phyloP scores from a whole-genome alignment of 1,140 invertebrate genomes.

The Calephelis virginiensis region DNA sequence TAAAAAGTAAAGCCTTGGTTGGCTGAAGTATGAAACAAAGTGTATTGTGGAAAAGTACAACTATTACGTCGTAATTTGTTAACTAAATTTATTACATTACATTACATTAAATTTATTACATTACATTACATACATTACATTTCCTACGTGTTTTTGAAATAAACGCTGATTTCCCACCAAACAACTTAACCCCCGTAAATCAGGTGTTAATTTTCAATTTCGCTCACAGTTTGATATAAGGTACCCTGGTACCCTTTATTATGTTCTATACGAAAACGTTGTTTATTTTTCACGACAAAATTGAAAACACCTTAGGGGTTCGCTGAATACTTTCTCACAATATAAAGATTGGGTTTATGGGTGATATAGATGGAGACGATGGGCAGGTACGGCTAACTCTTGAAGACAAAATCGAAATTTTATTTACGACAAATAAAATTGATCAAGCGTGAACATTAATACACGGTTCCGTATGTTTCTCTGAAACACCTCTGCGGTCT shows the following conservation, averaged over 20 bases:
- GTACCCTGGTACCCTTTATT: conserved; percentile 52
- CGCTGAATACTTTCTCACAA: conserved; percentile 59
- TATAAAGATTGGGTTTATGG: conserved; percentile 71
- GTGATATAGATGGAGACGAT: conserved; percentile 49
- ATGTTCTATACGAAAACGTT: conserved; percentile 50
- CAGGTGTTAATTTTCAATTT: conserved; percentile 61
- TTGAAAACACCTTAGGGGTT: conserved; percentile 60
- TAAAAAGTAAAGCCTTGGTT: too few relatives aligned
- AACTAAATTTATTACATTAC: background rate
- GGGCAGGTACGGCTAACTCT: conserved; percentile 47
- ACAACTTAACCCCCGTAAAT: conserved; percentile 21
- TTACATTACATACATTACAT: too few relatives aligned
- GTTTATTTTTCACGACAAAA: conserved; percentile 65
- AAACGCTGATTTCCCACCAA: background rate
- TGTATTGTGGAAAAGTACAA: too few relatives aligned
- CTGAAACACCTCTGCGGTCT: too few relatives aligned
- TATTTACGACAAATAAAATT: conserved; percentile 54
- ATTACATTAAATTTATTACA: too few relatives aligned
- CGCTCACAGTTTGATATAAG: conserved; percentile 48
- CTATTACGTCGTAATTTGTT: too few relatives aligned
- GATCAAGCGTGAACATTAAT: background rate
- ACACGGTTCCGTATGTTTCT: background rate
- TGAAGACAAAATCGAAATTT: conserved; percentile 59
- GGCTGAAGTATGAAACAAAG: too few relatives aligned
- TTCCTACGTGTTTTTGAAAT: background rate